phyloP scores from a whole-genome alignment of 2,888 invertebrate genomes.

The Buathra laborator region DNA sequence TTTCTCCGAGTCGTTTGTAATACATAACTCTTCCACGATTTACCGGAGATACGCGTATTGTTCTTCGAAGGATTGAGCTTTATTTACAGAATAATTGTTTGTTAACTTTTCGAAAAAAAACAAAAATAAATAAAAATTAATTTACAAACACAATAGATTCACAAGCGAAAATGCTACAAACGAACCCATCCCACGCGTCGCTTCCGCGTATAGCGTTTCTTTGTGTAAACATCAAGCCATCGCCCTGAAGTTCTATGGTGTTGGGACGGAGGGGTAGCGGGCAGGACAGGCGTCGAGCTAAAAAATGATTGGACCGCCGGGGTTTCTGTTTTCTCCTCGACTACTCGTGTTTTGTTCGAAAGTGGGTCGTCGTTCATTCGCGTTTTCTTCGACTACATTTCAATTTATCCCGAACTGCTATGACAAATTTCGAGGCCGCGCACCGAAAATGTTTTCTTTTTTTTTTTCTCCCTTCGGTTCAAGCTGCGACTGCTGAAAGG shows the following conservation, averaged over 20 bases:
- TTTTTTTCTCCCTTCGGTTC: slow-evolving; percentile 8
- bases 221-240: background rate
- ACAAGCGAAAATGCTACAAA: background rate
- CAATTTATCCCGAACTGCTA: slow-evolving; percentile 56
- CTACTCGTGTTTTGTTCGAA: slow-evolving; percentile 53
- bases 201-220: background rate
- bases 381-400: slow-evolving; percentile 60
- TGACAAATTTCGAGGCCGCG: slow-evolving; percentile 57
- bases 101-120: no score
- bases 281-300: background rate
- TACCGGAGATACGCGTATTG: no score
- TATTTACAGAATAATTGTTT: no score
- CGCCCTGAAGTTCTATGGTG: background rate
- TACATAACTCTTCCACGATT: no score
- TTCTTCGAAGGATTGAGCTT: no score
- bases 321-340: slow-evolving; percentile 46
- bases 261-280: background rate
- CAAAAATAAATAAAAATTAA: no score
- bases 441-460: slow-evolving; percentile 36
- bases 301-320: slow-evolving; percentile 57
- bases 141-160: no score
- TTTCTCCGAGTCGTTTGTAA: no score
- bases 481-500: slow-evolving; percentile 42
- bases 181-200: no score
- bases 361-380: slow-evolving; percentile 65